Percentiles rank a stretch among this genome's conserved stretches.
Evolutionary conservation across 1,140 invertebrate species (phyloP).

Genomic region (Rhopalosiphum padi): DNA sequence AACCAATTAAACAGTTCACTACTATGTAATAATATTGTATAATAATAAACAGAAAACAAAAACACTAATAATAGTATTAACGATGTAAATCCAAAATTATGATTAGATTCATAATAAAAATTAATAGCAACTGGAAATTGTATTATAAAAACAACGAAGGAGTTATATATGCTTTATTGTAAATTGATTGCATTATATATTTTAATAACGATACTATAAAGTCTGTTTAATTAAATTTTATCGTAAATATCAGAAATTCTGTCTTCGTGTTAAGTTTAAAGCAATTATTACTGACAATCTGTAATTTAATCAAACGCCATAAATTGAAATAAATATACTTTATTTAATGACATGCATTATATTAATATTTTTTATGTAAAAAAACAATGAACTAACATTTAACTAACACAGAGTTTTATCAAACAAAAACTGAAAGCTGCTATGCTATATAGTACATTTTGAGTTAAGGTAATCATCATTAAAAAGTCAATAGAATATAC

Average conservation of each 20-base stretch:
- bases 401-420: not conserved
- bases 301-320: not conserved
- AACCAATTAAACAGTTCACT: not conserved
- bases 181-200: not conserved
- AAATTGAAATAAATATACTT: not conserved
- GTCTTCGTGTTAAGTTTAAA: slow-evolving; percentile 4
- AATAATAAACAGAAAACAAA: not conserved
- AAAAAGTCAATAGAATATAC: not conserved
- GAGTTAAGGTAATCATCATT: not conserved
- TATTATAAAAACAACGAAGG: not conserved
- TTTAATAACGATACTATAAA: not conserved
- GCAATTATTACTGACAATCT: not conserved
- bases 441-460: not conserved
- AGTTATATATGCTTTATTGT: not conserved
- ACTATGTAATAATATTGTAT: not conserved
- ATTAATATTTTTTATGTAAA: not conserved
- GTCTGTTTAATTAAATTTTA: not conserved
- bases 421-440: not conserved
- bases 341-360: not conserved
- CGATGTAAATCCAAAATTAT: not conserved
- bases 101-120: not conserved
- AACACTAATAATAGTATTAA: not conserved
- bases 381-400: not conserved
- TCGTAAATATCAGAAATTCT: not conserved
- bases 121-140: not conserved